Percentiles rank a stretch among this genome's conserved stretches.
phyloP scores from a whole-genome alignment of 1,140 invertebrate genomes.

The Lordiphosa mommai region DNA sequence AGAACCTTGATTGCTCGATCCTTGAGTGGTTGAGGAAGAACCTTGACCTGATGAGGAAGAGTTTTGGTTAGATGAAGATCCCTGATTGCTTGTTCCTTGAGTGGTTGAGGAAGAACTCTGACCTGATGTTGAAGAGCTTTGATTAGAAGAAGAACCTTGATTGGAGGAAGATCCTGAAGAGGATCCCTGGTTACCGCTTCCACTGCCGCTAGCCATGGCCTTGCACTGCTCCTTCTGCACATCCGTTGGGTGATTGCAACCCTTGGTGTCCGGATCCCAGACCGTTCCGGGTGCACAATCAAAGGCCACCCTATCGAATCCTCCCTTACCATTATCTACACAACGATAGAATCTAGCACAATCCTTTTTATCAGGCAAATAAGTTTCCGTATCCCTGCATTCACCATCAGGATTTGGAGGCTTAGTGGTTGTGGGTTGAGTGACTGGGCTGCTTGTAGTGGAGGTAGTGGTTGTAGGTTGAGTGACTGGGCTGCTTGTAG shows the following conservation, averaged over 20 bases:
- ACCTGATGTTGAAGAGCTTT: conserved; percentile 18
- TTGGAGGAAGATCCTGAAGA: conserved; percentile 26
- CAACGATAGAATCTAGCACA: conserved; percentile 85
- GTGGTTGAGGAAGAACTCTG: conserved; percentile 31
- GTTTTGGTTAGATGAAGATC: conserved; percentile 20
- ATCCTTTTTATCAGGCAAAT: conserved; percentile 80
- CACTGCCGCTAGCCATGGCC: conserved; percentile 73
- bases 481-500: conserved; percentile 13
- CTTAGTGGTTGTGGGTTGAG: conserved; percentile 46
- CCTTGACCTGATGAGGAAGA: conserved; percentile 18
- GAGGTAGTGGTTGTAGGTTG: conserved; percentile 53
- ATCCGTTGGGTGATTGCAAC: conserved; percentile 83
- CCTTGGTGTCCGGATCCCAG: conserved; percentile 80
- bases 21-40: conserved; percentile 12
- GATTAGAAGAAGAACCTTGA: conserved; percentile 33
- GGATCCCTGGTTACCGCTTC: conserved; percentile 17
- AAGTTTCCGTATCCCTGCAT: conserved; percentile 83
- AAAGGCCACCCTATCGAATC: conserved; percentile 82
- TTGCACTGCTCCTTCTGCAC: conserved; percentile 81
- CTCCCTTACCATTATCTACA: conserved; percentile 82
- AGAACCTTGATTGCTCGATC: conserved; percentile 21
- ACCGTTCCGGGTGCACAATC: conserved; percentile 84
- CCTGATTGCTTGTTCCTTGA: conserved; percentile 31
- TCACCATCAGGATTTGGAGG: conserved; percentile 79
- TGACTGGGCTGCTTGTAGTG: conserved; percentile 13